Evolutionary conservation across 2,113 vertebrate species (phyloP), one percentile per base, ranked within the genome.

Genomic region (Centrocercus urophasianus): DNA sequence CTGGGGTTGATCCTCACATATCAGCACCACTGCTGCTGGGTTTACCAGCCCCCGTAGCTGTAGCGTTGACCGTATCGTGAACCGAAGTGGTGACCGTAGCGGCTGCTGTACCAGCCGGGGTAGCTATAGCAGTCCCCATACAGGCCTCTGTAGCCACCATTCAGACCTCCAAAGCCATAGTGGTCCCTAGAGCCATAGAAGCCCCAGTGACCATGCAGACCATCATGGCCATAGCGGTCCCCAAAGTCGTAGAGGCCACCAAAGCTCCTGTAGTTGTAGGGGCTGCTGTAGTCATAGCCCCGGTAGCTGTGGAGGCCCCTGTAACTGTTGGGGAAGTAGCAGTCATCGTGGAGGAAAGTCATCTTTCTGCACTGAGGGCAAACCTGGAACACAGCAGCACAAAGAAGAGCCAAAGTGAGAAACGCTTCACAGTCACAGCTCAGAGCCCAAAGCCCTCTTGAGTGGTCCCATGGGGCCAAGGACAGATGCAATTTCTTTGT

Each of bases 1-100:
- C 14, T 71, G 38, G 5, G 8, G 52, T 20, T 21, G 65, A 42
- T 75, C 77, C 74, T 91, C 77, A 21, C 9, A 27, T 16, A 8
- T 47, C 9, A 5, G n/a, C 16, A 17, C 10, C 0, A 0, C 19
- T 69, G 40, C 6, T 0, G 0, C 2, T 1, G 8, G 13, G 18
- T 74, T 71, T 54, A 96, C 1, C 7, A 95, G 32, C 65, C 50
- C 2, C 93, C 90, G 0, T 64, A 88, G 67, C 93, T 34, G 0
- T 64, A 94, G 22, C 93, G 76, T 1, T 65, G 83, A 36, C 95
- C 34, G 0, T 88, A 96, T 8, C 92, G 85, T 25, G 42, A 93
- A 14, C 93, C 1, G 0, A 70, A 88, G 75, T 88, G 96, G 63
- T 25, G 91, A n/a, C 87, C 16, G 0, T 83, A 90, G 72, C 93